Base-by-base conservation (phyloP, 2,113 vertebrate genomes). In the Stigmatopora nigra region DNA sequence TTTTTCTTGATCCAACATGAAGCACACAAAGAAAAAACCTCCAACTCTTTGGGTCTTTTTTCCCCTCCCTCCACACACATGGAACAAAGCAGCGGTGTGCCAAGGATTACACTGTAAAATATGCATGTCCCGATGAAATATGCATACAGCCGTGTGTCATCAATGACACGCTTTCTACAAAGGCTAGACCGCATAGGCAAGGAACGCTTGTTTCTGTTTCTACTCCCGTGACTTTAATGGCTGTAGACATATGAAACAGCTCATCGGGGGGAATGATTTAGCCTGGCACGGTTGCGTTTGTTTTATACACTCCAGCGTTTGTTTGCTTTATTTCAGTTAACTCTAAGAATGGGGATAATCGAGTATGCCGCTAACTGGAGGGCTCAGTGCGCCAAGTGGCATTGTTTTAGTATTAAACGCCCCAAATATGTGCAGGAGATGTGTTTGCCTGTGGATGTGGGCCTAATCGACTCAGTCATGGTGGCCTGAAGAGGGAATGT, bases 381-480 rank as follows among this genome's bases (percentile, higher is more conserved):
- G 76, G 74, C 78, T 82, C 78, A 58, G 63, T 41, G 71, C 64
- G 63, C 68, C 83, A 83, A 73, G 68, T 69, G 64, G 68, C 80
- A 84, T 89, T 89, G 87, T 88, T 86, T 86, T 79, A 63, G 79
- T 86, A 86, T 88, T 87, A 84, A 89, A 88, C 69, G 77, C 84
- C 73, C 77, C 68, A 78, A 90, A 89, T 88, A 82, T 89, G 83
- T 88, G 83, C 57, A 79, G 84, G 87, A 90, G 89, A 89, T 86
- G 74, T 86, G 84, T 89, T 86, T 88, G 83, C 72, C 77, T 78
- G 81, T 69, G 78, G 85, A 88, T 89, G 44, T 19, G 47, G 78
- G 71, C 65, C 77, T 90, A 89, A 89, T 90, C 86, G 86, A 80
- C 86, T 90, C 88, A 89, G 88, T 91, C 90, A 91, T 76, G 88